Percentiles rank a stretch among this genome's conserved stretches.
These are phyloP conservation scores for Melanaphis sacchari DNA, from an alignment of 1,140 invertebrate genomes.

Conservation along the genomic window DNA sequence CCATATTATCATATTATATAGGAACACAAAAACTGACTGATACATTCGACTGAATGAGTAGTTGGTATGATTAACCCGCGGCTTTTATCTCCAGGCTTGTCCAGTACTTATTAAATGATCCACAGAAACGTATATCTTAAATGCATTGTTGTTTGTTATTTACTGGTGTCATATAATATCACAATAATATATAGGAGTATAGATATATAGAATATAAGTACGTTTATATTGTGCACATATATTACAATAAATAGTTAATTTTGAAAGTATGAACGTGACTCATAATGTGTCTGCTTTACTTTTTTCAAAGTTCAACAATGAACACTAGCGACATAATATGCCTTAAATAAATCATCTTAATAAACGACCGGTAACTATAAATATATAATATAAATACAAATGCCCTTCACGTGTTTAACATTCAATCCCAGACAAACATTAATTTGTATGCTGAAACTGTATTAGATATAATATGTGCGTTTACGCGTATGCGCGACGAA, in stretches of 20 bases:
- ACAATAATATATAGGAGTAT: neutral
- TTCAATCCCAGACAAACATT: neutral
- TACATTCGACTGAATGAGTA: too few species aligned
- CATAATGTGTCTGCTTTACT: neutral
- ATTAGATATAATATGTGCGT: neutral
- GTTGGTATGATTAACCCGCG: neutral
- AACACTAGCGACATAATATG: neutral
- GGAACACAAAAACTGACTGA: too few species aligned
- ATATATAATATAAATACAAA: neutral
- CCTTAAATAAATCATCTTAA: neutral
- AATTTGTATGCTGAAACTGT: neutral
- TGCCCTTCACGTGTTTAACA: neutral
- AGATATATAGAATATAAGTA: too few species aligned
- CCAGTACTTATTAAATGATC: neutral
- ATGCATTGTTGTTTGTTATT: neutral
- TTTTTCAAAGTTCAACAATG: neutral
- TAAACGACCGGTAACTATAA: neutral
- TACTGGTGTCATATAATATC: neutral
- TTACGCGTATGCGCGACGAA: neutral
- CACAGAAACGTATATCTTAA: neutral
- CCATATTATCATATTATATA: neutral
- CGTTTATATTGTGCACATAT: neutral
- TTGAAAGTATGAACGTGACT: neutral
- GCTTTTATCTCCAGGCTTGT: neutral
- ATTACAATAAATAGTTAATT: neutral